Percentiles rank a stretch among this genome's conserved stretches.
These are phyloP conservation scores for Stegostoma tigrinum DNA, from an alignment of 2,113 vertebrate genomes.

Conservation along the genomic window DNA sequence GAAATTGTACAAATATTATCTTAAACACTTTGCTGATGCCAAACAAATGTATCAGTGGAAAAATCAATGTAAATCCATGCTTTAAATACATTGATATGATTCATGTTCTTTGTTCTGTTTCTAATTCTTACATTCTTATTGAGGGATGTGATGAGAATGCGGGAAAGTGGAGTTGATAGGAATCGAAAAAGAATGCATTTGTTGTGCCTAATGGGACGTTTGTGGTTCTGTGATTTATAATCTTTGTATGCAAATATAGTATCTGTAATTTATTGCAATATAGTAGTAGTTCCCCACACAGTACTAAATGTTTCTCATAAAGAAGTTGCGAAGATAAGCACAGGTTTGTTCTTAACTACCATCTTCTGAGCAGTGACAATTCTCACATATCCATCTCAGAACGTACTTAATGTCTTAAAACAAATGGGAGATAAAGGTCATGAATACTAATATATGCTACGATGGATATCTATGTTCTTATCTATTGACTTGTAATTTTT, in stretches of 20 bases:
- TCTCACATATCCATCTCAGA: not conserved
- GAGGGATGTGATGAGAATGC: not conserved
- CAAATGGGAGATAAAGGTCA: not conserved
- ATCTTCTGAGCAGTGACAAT: not conserved
- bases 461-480: not conserved
- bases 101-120: not conserved
- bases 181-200: not conserved
- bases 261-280: conserved; percentile 11
- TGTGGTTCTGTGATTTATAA: not conserved
- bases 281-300: not conserved
- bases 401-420: not conserved
- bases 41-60: not conserved
- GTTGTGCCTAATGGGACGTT: not conserved
- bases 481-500: not conserved
- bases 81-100: not conserved
- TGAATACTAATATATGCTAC: not conserved
- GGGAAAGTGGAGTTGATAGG: not conserved
- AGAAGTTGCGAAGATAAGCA: not conserved
- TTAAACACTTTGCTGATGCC: not conserved
- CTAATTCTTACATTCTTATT: not conserved
- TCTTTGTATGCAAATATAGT: not conserved
- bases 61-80: not conserved
- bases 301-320: not conserved
- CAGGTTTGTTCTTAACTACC: not conserved
- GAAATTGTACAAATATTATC: not conserved